These are phyloP conservation scores for Solenopsis fugax DNA, from an alignment of 1,140 invertebrate species.

Conservation along the genomic window DNA sequence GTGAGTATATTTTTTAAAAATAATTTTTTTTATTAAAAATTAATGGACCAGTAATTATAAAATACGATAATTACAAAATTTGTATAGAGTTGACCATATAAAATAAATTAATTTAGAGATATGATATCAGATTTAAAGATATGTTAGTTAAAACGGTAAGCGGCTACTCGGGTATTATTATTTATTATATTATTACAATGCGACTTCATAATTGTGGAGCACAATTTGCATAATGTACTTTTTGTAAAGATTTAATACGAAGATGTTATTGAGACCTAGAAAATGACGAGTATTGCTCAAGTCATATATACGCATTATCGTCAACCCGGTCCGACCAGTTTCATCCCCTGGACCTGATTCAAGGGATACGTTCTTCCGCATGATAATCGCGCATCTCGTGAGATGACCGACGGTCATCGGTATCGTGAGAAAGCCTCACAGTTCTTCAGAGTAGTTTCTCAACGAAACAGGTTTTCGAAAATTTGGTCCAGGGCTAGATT, in stretches of 20 bases:
- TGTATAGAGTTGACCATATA: neutral
- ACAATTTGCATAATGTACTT: neutral
- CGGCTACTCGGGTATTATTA: neutral
- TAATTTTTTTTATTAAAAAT: no score
- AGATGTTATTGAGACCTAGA: neutral
- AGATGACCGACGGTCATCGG: slow-evolving; percentile 81
- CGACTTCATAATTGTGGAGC: neutral
- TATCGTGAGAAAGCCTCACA: slow-evolving; percentile 81
- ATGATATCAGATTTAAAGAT: neutral
- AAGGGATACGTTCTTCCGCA: slow-evolving; percentile 60
- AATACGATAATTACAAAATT: neutral
- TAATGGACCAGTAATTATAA: neutral
- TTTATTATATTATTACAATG: slow-evolving; percentile 3
- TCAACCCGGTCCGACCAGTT: slow-evolving; percentile 70
- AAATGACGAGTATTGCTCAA: slow-evolving; percentile 12
- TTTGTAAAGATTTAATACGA: neutral
- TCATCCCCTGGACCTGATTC: slow-evolving; percentile 56
- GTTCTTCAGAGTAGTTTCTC: slow-evolving; percentile 71
- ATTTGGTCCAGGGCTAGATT: slow-evolving; percentile 61
- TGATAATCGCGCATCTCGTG: slow-evolving; percentile 66
- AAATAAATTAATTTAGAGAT: neutral
- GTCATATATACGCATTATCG: slow-evolving; percentile 16
- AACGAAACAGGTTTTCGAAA: slow-evolving; percentile 73
- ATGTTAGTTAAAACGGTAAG: neutral
- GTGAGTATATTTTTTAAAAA: no score